These are phyloP conservation scores for Rugalucina vietnamica DNA, from an alignment of 2,888 invertebrate species.

Conservation along the genomic window DNA sequence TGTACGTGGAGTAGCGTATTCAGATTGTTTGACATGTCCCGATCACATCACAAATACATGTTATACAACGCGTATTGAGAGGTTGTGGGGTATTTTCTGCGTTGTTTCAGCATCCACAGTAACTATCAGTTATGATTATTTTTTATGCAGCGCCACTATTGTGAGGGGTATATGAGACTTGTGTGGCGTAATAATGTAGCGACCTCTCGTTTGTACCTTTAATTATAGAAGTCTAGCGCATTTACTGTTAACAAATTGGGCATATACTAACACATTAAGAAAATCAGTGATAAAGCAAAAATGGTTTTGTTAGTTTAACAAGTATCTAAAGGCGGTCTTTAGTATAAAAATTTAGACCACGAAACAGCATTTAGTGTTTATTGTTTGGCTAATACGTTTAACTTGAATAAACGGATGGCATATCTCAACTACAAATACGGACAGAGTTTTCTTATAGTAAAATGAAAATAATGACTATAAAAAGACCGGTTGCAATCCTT, in stretches of 20 bases:
- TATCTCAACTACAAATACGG: neutral
- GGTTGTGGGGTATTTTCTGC: too few species aligned
- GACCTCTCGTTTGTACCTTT: neutral
- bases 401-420: too few species aligned
- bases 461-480: too few species aligned
- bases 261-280: conserved; percentile 1
- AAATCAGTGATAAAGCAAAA: conserved; percentile 1
- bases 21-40: too few species aligned
- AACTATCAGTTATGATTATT: too few species aligned
- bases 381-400: neutral
- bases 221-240: neutral
- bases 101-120: too few species aligned
- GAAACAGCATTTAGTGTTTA: neutral
- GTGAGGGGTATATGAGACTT: neutral
- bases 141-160: too few species aligned
- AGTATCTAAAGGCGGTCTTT: neutral
- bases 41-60: too few species aligned
- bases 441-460: too few species aligned
- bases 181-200: neutral
- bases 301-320: neutral
- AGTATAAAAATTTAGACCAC: neutral
- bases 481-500: too few species aligned
- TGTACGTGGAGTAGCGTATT: too few species aligned
- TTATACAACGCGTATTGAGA: too few species aligned
- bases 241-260: neutral